Percentiles rank a stretch among this genome's conserved stretches.
Evolutionary conservation across 2,888 invertebrate genomes (phyloP).

Genomic region (Lithosia quadra): DNA sequence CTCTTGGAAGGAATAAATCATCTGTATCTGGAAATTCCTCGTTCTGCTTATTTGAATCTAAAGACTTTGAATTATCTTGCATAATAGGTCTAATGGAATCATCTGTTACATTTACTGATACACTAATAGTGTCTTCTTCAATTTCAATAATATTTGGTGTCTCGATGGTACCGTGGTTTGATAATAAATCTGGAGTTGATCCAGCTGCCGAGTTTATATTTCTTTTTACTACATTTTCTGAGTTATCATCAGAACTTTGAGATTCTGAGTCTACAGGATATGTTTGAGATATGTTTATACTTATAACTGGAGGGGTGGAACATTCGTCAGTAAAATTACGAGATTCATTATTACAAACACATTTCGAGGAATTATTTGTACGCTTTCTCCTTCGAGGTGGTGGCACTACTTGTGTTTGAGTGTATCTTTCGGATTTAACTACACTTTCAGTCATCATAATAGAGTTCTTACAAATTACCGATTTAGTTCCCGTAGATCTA

Average conservation of each 20-base stretch:
- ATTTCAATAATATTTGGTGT: conserved; percentile 42
- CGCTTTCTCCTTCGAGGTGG: conserved; percentile 74
- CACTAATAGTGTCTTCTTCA: conserved; percentile 33
- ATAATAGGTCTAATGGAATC: not conserved
- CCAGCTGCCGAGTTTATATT: conserved; percentile 51
- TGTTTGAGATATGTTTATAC: conserved; percentile 87
- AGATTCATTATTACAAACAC: conserved; percentile 43
- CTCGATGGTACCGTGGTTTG: conserved; percentile 82
- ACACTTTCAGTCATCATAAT: conserved; percentile 75
- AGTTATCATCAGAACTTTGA: conserved; percentile 83
- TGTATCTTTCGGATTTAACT: conserved; percentile 62
- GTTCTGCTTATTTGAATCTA: conserved; percentile 34
- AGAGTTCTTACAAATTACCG: conserved; percentile 67
- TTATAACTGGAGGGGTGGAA: conserved; percentile 81
- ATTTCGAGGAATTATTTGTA: conserved; percentile 32
- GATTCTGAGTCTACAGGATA: conserved; percentile 79
- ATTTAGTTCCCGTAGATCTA: conserved; percentile 71
- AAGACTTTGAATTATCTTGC: conserved; percentile 17
- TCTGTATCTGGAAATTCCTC: conserved; percentile 75
- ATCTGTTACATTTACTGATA: conserved; percentile 35
- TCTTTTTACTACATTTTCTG: conserved; percentile 55
- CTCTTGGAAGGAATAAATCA: conserved; percentile 68
- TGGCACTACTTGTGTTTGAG: conserved; percentile 72
- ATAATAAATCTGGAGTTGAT: conserved; percentile 86
- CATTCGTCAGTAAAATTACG: conserved; percentile 61